phyloP scores from a whole-genome alignment of 2,797 vertebrate genomes.

The Lepus oiostolus region DNA sequence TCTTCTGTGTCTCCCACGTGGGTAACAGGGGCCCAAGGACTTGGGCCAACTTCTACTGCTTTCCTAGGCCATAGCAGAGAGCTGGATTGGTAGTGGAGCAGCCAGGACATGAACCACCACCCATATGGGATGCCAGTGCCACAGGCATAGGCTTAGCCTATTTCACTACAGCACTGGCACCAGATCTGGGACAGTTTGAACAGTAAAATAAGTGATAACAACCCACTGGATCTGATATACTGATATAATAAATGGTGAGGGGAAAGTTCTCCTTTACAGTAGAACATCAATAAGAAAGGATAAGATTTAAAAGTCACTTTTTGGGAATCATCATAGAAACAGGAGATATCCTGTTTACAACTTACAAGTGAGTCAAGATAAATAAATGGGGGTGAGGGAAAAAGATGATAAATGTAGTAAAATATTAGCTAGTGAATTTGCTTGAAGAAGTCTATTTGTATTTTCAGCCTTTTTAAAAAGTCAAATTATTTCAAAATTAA shows the following conservation, averaged over 20 bases:
- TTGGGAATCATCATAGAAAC: not conserved
- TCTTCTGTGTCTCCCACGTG: too few species aligned
- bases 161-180: too few species aligned
- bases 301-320: not conserved
- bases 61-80: too few species aligned
- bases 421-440: conserved; percentile 13
- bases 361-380: conserved; percentile 5
- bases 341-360: not conserved
- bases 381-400: not conserved
- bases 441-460: not conserved
- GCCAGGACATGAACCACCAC: too few species aligned
- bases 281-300: not conserved
- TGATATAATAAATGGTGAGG: not conserved
- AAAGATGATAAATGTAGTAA: conserved; percentile 22
- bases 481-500: too few species aligned
- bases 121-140: too few species aligned
- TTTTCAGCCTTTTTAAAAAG: not conserved
- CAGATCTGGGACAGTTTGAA: not conserved
- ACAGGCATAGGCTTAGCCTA: too few species aligned
- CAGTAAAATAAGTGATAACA: not conserved
- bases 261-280: not conserved
- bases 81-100: too few species aligned
- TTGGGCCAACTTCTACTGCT: too few species aligned
- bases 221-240: not conserved
- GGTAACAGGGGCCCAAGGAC: too few species aligned